Evolutionary conservation across 1,140 invertebrate genomes (phyloP), one percentile per base, ranked within the genome.

Genomic region (Gryon sp.): DNA sequence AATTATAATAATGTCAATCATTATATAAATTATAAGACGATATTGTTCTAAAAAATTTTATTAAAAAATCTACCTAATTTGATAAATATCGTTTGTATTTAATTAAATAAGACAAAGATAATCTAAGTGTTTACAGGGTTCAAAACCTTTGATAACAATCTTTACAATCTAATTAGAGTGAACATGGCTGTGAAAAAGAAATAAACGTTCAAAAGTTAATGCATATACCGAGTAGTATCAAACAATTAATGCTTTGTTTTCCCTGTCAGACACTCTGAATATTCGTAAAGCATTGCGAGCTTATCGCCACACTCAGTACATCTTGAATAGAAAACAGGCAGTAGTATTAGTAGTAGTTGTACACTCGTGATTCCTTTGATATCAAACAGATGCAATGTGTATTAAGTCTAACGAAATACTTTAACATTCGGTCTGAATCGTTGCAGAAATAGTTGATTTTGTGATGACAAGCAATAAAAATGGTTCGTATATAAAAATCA

Each of bases 221-320:
- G 14, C 34, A 53, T 26, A n/a, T 34, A 40, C 36, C n/a, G n/a
- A n/a, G 4, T 40, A 40, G 36, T 28, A 55, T 40, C 12, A 38
- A 55, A 55, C 50, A 40, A 40, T 55, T 55, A 55, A 38, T 24
- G 34, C 34, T 40, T 55, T 55, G 50, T 53, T 55, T 40, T 4
- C 34, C 19, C 9, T 36, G 4, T 40, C 24, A 57, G 38, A 20
- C 15, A 57, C 22, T 11, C 36, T 43, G 38, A 26, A 57, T 57
- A 57, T 57, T 57, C 26, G 52, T 28, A 57, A 57, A 41, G 52
- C 52, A 41, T 57, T 57, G 36, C 52, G 15, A 57, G 38, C 52
- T 57, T 41, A 57, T 57, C 36, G 36, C 52, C 52, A 45, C 53
- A 32, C 26, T 22, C 26, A 2, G 18, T 28, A 19, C 18, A 59